Base-by-base conservation (phyloP, 1,140 invertebrate species). In the Magallana ariakensis region DNA sequence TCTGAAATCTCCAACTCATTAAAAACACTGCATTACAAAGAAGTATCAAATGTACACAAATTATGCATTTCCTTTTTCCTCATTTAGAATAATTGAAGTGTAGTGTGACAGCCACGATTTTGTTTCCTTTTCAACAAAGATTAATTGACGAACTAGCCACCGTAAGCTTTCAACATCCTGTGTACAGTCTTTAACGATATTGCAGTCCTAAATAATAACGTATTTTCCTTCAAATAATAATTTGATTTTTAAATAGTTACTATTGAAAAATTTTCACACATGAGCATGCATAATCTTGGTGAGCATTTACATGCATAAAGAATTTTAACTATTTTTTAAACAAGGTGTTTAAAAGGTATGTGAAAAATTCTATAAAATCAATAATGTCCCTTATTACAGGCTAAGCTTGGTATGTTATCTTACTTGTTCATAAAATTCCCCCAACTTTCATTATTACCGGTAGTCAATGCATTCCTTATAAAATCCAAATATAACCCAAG, bases 281-380 rank as follows among this genome's bases (percentile, higher is more conserved):
- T 46, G 33, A 46, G 33, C 33, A 46, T 46, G 33, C 33, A 46
- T 46, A 46, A 1, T 46, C 1, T 46, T 46, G 1, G 33, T 46
- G 33, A 46, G 33, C 33, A 46, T 5, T 60, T 60, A 26, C 19
- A 75, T 75, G 22, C 19, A 75, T 26, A 22, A 75, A 60, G 58
- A 60, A 60, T 60, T n/a, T 60, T 60, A 33, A 75, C 22, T 11
- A 11, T 7, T 75, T 75, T 26, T 75, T 26, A 46, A 1, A 46
- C 33, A 46, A 46, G 33, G 33, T 46, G 33, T 46, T 22, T 13
- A 46, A 6, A 75, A 13, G 33, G 22, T 26, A 75, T 75, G 19
- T 33, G 22, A 75, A 75, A 19, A 75, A 75, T 33, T 26, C 22
- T 19, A 75, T 26, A 75, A 75, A 75, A 75, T 75, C 66, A 75